Conservation (phyloP, 2,888 invertebrate species). For the Pheosia tremula region DNA sequence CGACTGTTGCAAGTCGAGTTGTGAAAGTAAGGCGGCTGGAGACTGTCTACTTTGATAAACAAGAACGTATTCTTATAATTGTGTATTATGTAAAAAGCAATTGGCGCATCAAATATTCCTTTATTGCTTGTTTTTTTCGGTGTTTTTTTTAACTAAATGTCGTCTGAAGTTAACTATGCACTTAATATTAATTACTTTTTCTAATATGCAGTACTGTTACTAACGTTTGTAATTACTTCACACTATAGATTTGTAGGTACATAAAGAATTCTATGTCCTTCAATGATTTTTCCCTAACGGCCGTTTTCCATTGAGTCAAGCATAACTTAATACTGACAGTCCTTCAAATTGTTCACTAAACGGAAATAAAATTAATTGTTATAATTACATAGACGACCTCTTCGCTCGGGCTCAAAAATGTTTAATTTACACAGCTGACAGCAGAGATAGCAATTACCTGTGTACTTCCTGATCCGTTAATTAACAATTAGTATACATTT, state of each 20-base stretch:
- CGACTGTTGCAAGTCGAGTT: not conserved
- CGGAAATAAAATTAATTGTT: not conserved
- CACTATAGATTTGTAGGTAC: too few species aligned
- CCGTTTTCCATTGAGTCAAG: too few species aligned
- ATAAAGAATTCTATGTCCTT: too few species aligned
- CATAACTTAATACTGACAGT: too few species aligned
- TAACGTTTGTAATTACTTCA: not conserved
- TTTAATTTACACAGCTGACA: not conserved
- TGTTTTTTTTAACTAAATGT: conserved; percentile 32
- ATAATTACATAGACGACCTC: not conserved
- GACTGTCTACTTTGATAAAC: not conserved
- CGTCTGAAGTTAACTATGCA: conserved; percentile 38
- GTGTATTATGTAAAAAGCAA: conserved; percentile 5
- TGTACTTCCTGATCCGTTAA: not conserved
- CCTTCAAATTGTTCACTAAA: not conserved
- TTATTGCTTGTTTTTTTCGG: conserved; percentile 18
- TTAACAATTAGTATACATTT: too few species aligned
- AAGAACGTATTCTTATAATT: not conserved
- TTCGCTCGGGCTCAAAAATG: not conserved
- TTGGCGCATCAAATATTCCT: conserved; percentile 16
- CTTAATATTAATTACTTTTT: conserved; percentile 23
- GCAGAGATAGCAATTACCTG: too few species aligned
- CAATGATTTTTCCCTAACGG: too few species aligned
- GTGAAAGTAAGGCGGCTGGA: not conserved
- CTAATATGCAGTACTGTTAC: conserved; percentile 5